A percentile compares a stretch with the other conserved stretches of the same genome.
Conservation (phyloP, 2,888 invertebrate species). For the Sylvicola cinctus region DNA sequence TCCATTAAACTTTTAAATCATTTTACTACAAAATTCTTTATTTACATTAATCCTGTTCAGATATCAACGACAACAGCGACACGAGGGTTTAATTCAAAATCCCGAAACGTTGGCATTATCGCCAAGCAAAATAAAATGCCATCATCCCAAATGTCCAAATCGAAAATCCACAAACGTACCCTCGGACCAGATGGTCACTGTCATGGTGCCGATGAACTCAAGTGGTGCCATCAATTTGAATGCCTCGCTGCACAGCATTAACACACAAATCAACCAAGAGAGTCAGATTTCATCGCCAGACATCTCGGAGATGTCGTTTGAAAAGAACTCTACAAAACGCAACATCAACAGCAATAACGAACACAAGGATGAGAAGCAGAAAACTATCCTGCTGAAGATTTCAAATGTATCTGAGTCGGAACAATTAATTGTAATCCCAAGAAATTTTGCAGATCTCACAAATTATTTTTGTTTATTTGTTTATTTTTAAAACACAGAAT, state of each 20-base stretch:
- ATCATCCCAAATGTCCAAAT: conserved; percentile 26
- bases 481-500: conserved; percentile 11
- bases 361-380: conserved; percentile 16
- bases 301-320: conserved; percentile 20
- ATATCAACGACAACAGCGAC: conserved; percentile 21
- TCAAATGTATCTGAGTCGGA: conserved; percentile 22
- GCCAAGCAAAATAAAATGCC: conserved; percentile 24
- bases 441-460: too few species aligned
- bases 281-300: conserved; percentile 22
- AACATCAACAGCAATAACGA: conserved; percentile 9
- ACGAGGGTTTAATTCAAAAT: conserved; percentile 23
- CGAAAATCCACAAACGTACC: conserved; percentile 18
- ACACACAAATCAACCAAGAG: conserved; percentile 6
- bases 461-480: conserved; percentile 7
- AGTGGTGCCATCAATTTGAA: conserved; percentile 8
- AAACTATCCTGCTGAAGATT: conserved; percentile 22
- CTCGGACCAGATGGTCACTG: conserved; percentile 26
- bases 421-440: conserved; percentile 24
- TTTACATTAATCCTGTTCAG: conserved; percentile 9
- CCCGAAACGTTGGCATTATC: conserved; percentile 24
- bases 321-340: conserved; percentile 6
- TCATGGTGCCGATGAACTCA: conserved; percentile 24
- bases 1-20: too few species aligned
- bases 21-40: background rate
- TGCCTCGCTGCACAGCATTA: conserved; percentile 6